Evolutionary conservation across 2,888 invertebrate genomes (phyloP), one percentile per base, ranked within the genome.

Genomic region (Sisyra nigra): DNA sequence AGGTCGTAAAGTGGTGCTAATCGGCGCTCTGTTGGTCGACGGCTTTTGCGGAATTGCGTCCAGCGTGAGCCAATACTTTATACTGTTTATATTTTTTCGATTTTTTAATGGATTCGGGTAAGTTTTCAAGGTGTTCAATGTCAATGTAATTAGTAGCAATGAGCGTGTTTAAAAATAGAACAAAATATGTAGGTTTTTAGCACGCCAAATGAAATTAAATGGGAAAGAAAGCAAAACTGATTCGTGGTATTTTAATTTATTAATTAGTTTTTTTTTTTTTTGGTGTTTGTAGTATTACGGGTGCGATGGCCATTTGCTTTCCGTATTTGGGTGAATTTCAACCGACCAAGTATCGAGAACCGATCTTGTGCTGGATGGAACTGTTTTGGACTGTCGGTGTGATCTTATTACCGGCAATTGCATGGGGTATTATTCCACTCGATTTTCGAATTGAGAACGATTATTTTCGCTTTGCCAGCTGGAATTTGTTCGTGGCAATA

Each of bases 241-340:
- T 18, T 40, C 13, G 17, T 17, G n/a, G 13, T 44, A 10, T 33
- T 17, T 10, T 24, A 13, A 17, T 33, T 18, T 29, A 31, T 3
- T 14, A 30, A 17, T 32, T 36, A 44, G 44, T 41, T 35, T 35
- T 42, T 42, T 44, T 44, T 24, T 19, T 11, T 24, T 15, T 13
- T 38, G 17, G 32, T 48, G 43, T 34, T 56, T 60, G 45, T 60
- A 84, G 84, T 36, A 75, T 84, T 51, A 82, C 83, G 40, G 85
- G 84, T 42, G 82, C 83, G 44, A 81, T 84, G 79, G 82, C 83
- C 53, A 80, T 84, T 54, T 80, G 80, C 53, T 84, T 84, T 63
- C 82, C 84, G 1, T 84, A 84, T 62, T 65, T 84, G 52, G 83
- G 84, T 48, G 85, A 85, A 64, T 85, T 84, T 62, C 84, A 84